These are phyloP conservation scores for Lates calcarifer DNA, from an alignment of 2,113 vertebrate genomes.

Conservation along the genomic window DNA sequence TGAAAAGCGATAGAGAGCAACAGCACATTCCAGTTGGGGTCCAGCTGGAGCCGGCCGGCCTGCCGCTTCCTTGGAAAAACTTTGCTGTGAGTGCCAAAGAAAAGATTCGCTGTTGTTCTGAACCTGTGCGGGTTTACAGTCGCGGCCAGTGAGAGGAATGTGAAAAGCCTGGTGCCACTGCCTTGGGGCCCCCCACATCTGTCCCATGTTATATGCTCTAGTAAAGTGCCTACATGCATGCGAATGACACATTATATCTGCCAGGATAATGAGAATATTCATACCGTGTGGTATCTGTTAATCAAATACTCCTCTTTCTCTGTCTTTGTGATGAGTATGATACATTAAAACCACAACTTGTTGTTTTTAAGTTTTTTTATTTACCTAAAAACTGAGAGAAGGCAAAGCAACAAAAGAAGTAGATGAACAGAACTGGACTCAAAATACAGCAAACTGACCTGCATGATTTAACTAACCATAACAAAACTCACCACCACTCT, in stretches of 20 bases:
- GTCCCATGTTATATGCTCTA: conserved; percentile 64
- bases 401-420: neutral
- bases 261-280: conserved; percentile 28
- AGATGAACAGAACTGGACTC: neutral
- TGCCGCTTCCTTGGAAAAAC: conserved; percentile 56
- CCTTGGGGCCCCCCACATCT: conserved; percentile 69
- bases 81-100: conserved; percentile 49
- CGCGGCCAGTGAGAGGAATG: conserved; percentile 74
- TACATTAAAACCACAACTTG: neutral
- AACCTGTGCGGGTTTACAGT: conserved; percentile 65
- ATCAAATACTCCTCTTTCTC: neutral
- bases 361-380: neutral
- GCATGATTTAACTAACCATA: too few relatives aligned
- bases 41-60: conserved; percentile 56
- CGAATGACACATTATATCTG: conserved; percentile 46
- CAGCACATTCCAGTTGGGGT: conserved; percentile 54
- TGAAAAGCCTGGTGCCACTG: conserved; percentile 54
- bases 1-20: conserved; percentile 41
- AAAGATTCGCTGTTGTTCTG: conserved; percentile 57
- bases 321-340: neutral
- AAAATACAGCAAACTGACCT: neutral
- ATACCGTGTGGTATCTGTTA: neutral
- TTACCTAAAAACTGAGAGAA: too few relatives aligned
- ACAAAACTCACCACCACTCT: too few relatives aligned
- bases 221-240: conserved; percentile 39